Percentiles rank a stretch among this genome's conserved stretches.
phyloP scores from a whole-genome alignment of 2,113 vertebrate genomes.

The Alexandromys fortis region DNA sequence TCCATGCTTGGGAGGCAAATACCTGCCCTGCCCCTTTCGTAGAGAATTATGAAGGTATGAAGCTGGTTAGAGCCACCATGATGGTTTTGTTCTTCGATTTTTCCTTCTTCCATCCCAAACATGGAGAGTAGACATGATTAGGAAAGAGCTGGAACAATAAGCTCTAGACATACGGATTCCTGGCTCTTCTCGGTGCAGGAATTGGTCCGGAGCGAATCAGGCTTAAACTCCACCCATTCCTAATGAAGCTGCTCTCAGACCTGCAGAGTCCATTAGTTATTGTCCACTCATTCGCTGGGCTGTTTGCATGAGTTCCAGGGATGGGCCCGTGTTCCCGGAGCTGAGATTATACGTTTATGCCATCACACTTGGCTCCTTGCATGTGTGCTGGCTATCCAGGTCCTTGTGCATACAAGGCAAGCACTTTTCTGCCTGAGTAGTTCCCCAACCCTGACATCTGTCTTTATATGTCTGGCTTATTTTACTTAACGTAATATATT shows the following conservation, averaged over 20 bases:
- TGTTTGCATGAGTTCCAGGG: neutral
- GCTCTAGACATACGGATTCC: neutral
- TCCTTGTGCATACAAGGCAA: neutral
- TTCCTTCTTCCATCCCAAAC: neutral
- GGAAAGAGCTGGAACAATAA: neutral
- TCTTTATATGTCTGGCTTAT: neutral
- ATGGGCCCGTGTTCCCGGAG: neutral
- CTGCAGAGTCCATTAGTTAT: neutral
- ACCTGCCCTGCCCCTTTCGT: neutral
- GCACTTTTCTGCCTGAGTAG: neutral
- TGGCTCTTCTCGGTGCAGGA: neutral
- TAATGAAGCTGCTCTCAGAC: neutral
- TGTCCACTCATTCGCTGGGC: neutral
- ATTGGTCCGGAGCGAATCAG: neutral
- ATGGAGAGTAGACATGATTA: neutral
- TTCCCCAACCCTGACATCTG: neutral
- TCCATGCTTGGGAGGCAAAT: rapidly evolving
- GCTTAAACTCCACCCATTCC: neutral
- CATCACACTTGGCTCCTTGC: neutral
- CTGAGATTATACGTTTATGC: neutral
- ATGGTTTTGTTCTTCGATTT: neutral
- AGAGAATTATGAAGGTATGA: neutral
- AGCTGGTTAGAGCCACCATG: neutral
- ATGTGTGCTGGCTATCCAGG: neutral
- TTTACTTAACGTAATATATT: neutral